Percentiles rank a stretch among this genome's conserved stretches.
Conservation (phyloP, 2,888 invertebrate genomes). For the Hipparchia sbordonii region DNA sequence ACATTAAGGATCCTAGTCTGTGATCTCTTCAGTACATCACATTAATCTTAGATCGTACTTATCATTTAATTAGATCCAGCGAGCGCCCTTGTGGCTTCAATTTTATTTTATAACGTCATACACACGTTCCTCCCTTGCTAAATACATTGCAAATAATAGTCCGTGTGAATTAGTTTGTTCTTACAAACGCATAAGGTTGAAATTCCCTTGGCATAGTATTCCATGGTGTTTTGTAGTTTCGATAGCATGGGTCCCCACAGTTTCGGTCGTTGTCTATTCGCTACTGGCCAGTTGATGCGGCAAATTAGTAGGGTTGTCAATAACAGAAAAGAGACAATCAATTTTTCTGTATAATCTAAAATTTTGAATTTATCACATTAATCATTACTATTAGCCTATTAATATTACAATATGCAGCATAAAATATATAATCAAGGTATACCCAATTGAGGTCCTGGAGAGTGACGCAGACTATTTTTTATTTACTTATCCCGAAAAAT, state of each 20-base stretch:
- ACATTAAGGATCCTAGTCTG: constrained; percentile 52
- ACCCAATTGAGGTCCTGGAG: too few species aligned
- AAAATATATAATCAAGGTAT: too few species aligned
- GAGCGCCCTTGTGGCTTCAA: constrained; percentile 77
- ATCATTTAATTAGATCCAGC: constrained; percentile 82
- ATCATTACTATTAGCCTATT: too few species aligned
- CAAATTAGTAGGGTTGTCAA: constrained; percentile 67
- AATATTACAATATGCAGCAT: too few species aligned
- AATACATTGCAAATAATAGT: constrained; percentile 52
- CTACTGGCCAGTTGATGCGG: constrained; percentile 68
- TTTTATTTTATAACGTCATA: constrained; percentile 83
- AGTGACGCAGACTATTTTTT: too few species aligned
- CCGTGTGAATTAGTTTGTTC: constrained; percentile 40
- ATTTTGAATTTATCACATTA: too few species aligned
- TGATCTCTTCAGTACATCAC: constrained; percentile 65
- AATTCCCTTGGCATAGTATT: constrained; percentile 43
- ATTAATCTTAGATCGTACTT: constrained; percentile 79
- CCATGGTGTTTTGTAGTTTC: constrained; percentile 48
- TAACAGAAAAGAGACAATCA: not conserved
- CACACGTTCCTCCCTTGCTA: constrained; percentile 75
- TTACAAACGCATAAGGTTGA: constrained; percentile 45
- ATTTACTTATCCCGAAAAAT: too few species aligned
- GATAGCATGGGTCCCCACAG: constrained; percentile 59
- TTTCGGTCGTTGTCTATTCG: constrained; percentile 64
- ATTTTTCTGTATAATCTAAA: not conserved